Conservation (phyloP, 2,888 invertebrate species). For the Hirtodrosophila cameraria region DNA sequence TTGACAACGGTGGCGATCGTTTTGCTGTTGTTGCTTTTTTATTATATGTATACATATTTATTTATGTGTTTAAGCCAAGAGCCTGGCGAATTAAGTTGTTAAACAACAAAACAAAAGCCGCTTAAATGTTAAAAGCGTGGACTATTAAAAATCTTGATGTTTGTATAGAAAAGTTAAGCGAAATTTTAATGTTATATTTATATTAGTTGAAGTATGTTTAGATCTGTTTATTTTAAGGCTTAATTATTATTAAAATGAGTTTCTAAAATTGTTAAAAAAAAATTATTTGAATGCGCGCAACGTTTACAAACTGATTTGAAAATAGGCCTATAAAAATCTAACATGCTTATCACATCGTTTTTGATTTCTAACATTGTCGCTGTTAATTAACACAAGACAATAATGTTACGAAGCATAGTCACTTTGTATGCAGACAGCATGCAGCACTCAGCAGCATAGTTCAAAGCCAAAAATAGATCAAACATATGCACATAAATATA, state of each 20-base stretch:
- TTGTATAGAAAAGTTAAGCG: no score
- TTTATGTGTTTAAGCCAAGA: conserved; percentile 41
- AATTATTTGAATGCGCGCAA: no score
- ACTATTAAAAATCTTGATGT: no score
- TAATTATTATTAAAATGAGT: no score
- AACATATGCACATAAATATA: background rate
- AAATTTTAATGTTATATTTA: background rate
- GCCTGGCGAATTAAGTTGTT: conserved; percentile 33
- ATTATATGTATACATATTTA: no score
- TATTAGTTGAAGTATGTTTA: no score
- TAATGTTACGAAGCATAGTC: conserved; percentile 3
- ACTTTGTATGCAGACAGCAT: conserved; percentile 25
- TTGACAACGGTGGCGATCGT: conserved; percentile 22
- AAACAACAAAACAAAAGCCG: conserved; percentile 13
- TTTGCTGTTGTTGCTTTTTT: conserved; percentile 8
- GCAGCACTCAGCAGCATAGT: conserved; percentile 12
- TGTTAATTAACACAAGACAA: conserved; percentile 33
- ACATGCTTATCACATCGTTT: background rate
- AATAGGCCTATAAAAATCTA: background rate
- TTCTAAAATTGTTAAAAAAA: no score
- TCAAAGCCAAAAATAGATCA: conserved; percentile 35
- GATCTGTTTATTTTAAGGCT: no score
- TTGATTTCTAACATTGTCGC: conserved; percentile 2
- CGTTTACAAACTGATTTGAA: background rate
- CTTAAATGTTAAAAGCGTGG: no score